These are phyloP conservation scores for Ciconia nigra DNA, from an alignment of 2,797 vertebrate species.

Conservation along the genomic window DNA sequence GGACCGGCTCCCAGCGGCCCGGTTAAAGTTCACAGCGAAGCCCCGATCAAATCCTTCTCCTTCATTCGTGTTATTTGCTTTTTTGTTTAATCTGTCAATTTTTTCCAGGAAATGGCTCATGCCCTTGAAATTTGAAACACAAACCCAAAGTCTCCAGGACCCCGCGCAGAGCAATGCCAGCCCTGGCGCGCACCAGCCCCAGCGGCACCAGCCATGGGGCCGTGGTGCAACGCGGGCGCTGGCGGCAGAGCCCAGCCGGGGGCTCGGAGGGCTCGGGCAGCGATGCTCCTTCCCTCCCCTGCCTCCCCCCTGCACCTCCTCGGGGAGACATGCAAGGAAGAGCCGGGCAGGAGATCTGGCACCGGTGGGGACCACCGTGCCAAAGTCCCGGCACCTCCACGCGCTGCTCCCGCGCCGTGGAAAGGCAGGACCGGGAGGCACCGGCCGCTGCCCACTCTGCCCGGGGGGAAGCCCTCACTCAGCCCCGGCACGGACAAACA, in stretches of 20 bases:
- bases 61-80: constrained; percentile 16
- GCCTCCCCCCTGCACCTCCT: background rate
- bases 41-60: background rate
- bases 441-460: background rate
- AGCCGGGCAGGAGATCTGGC: background rate
- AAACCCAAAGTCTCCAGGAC: background rate
- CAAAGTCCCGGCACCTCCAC: background rate
- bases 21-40: constrained; percentile 7
- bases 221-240: accelerated
- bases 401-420: accelerated
- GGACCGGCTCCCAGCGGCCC: background rate
- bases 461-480: background rate
- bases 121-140: constrained; percentile 64
- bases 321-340: background rate
- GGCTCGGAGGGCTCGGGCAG: background rate
- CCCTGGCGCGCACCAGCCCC: background rate
- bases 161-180: background rate
- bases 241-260: background rate
- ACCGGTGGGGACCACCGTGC: accelerated
- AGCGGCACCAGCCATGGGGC: background rate
- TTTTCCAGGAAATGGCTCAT: constrained; percentile 62
- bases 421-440: background rate
- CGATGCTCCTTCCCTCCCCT: background rate
- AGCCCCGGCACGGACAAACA: background rate
- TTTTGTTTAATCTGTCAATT: constrained; percentile 34